Evolutionary conservation across 2,113 vertebrate genomes (phyloP).

Genomic region (Melanocharis versteri): DNA sequence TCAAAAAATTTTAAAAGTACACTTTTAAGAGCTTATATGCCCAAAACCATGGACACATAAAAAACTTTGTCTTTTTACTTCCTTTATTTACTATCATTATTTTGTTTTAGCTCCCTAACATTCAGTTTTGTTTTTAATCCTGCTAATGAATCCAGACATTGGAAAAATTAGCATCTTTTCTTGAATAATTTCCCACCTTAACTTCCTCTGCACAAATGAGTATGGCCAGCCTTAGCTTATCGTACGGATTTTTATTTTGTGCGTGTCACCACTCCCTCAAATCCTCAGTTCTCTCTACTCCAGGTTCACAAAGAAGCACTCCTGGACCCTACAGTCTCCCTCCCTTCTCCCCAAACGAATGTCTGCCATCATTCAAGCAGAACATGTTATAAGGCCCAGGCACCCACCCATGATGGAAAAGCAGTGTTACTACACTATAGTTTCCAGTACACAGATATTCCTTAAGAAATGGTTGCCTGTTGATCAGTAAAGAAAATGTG

Average conservation of each 20-base stretch:
- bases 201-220: background rate
- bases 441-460: background rate
- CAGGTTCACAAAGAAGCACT: accelerated
- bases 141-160: background rate
- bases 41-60: background rate
- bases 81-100: background rate
- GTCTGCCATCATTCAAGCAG: background rate
- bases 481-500: background rate
- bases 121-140: background rate
- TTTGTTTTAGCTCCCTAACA: background rate
- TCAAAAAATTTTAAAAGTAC: background rate
- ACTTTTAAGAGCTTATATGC: background rate
- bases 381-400: background rate
- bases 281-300: background rate
- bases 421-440: background rate
- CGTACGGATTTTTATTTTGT: background rate
- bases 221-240: background rate
- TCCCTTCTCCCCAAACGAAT: background rate
- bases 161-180: background rate
- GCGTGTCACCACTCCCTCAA: background rate
- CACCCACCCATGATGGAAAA: background rate
- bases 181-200: background rate
- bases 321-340: background rate
- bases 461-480: background rate
- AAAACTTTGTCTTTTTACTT: background rate